phyloP scores from a whole-genome alignment of 2,888 invertebrate genomes.

The Tiphia femorata region DNA sequence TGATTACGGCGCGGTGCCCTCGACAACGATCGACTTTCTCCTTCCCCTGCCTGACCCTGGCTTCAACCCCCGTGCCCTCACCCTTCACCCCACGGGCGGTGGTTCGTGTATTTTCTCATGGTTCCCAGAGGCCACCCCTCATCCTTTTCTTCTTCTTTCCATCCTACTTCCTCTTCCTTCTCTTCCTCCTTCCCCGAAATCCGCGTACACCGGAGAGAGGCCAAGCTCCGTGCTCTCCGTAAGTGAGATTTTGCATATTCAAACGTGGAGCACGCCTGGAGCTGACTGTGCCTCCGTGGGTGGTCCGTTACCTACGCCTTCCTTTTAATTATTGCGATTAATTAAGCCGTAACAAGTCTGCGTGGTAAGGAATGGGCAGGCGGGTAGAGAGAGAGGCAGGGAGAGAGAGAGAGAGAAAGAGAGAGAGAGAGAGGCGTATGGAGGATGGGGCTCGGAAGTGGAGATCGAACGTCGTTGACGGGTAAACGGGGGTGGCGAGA shows the following conservation, averaged over 20 bases:
- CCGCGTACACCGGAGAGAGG: no score
- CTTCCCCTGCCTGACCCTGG: neutral
- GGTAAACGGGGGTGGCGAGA: constrained; percentile 15
- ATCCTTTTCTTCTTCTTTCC: constrained; percentile 1
- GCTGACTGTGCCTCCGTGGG: constrained; percentile 34
- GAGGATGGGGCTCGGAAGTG: neutral
- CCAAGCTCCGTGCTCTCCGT: constrained; percentile 21
- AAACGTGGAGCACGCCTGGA: constrained; percentile 49
- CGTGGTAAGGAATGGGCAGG: constrained; percentile 27
- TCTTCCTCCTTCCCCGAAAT: constrained; percentile 3
- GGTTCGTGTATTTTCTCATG: constrained; percentile 2
- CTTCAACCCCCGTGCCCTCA: neutral
- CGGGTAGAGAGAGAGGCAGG: constrained; percentile 11
- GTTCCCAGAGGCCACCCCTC: constrained; percentile 1
- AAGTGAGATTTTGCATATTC: constrained; percentile 60
- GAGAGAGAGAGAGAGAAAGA: neutral
- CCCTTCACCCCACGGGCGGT: neutral
- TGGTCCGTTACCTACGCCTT: constrained; percentile 45
- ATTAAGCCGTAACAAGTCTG: constrained; percentile 62
- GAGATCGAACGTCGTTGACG: constrained; percentile 42
- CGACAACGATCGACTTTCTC: constrained; percentile 7
- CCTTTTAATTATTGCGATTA: constrained; percentile 66
- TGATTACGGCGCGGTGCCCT: no score
- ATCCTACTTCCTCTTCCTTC: neutral
- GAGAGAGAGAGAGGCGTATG: neutral